Evolutionary conservation across 2,113 vertebrate species (phyloP).

Genomic region (Balaeniceps rex): DNA sequence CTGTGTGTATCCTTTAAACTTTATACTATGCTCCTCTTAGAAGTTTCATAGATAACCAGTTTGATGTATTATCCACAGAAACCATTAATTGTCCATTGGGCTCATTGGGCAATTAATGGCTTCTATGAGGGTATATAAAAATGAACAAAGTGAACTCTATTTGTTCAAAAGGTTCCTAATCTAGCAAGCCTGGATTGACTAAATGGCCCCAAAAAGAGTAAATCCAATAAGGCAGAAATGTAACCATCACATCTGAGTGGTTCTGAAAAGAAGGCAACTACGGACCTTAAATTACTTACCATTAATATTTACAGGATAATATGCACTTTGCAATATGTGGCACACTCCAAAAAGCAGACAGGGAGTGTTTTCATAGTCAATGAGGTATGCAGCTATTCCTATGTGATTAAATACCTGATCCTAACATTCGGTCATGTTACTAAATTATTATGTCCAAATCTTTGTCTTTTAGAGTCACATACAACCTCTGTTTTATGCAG

Average conservation of each 20-base stretch:
- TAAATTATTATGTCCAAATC: constrained; percentile 8
- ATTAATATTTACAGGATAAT: constrained; percentile 11
- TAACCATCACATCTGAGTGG: background rate
- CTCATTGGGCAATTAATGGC: background rate
- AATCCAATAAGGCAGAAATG: background rate
- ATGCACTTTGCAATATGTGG: background rate
- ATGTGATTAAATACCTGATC: constrained; percentile 18
- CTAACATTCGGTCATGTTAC: background rate
- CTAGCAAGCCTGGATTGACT: background rate
- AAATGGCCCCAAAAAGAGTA: background rate
- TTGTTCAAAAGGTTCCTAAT: background rate
- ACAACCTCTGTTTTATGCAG: background rate
- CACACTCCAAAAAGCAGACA: background rate
- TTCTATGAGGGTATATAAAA: background rate
- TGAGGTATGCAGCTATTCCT: constrained; percentile 5
- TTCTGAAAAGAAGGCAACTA: background rate
- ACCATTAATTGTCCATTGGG: background rate
- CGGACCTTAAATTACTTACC: background rate
- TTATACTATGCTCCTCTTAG: background rate
- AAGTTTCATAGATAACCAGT: background rate
- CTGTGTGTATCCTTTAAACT: background rate
- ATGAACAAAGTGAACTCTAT: background rate
- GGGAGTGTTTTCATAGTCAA: background rate
- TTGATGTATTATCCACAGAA: constrained; percentile 4
- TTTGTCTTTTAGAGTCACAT: background rate